These are phyloP conservation scores for Epirrita christyi DNA, from an alignment of 2,888 invertebrate species.

Conservation along the genomic window DNA sequence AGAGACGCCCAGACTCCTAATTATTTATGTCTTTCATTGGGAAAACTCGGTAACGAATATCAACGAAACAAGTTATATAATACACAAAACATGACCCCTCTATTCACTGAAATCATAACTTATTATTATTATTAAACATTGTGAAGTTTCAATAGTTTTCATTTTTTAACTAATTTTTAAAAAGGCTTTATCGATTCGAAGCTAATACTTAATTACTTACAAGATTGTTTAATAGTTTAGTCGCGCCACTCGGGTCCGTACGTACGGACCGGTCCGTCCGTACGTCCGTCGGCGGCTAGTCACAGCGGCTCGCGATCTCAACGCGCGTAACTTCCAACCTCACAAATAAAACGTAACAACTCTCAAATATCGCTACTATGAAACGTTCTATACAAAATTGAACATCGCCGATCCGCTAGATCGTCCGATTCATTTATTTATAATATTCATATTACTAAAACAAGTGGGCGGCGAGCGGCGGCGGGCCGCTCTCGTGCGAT, in stretches of 20 bases:
- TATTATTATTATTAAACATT: conserved; percentile 74
- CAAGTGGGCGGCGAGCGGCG: conserved; percentile 74
- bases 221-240: conserved; percentile 80
- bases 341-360: conserved; percentile 81
- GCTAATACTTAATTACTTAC: conserved; percentile 85
- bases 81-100: conserved; percentile 79
- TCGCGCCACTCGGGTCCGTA: conserved; percentile 57
- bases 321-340: conserved; percentile 55
- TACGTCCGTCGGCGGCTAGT: conserved; percentile 20
- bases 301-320: conserved; percentile 30
- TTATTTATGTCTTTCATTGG: conserved; percentile 82
- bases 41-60: conserved; percentile 79
- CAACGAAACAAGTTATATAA: conserved; percentile 71
- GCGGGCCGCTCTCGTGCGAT: conserved; percentile 60
- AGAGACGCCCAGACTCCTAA: conserved; percentile 67
- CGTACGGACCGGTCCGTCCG: conserved; percentile 23
- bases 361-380: conserved; percentile 81
- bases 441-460: conserved; percentile 65
- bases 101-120: conserved; percentile 81
- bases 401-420: conserved; percentile 82
- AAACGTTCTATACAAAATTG: conserved; percentile 84
- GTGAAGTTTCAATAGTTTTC: conserved; percentile 80
- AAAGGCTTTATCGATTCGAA: conserved; percentile 84
- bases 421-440: conserved; percentile 64
- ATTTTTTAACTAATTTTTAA: conserved; percentile 79